These are phyloP conservation scores for Pantherophis vulpinus DNA, from an alignment of 2,797 vertebrate species.

Conservation along the genomic window DNA sequence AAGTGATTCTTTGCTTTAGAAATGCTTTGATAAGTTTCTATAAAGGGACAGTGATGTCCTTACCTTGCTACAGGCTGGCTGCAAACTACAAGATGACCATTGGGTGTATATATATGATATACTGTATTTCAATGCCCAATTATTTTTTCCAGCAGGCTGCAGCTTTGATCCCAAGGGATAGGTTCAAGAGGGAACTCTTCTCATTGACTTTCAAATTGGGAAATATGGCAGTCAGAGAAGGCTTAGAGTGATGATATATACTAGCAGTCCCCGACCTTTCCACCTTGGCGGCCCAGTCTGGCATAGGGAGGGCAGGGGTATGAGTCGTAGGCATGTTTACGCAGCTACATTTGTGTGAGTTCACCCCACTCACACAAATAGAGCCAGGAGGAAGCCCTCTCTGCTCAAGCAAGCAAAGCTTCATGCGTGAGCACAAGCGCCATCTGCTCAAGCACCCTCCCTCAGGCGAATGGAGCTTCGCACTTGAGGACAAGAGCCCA, in stretches of 20 bases:
- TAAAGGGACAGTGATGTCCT: not conserved
- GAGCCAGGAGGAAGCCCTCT: no score
- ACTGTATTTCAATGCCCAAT: not conserved
- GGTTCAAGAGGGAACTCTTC: not conserved
- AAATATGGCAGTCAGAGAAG: not conserved
- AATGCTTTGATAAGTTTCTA: not conserved
- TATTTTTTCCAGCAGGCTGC: not conserved
- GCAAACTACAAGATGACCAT: not conserved
- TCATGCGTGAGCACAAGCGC: no score
- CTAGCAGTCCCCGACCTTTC: no score
- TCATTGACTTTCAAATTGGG: not conserved
- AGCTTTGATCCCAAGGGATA: not conserved
- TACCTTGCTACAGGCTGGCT: not conserved
- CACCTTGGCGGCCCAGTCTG: no score
- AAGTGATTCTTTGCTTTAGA: not conserved
- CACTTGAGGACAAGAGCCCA: no score
- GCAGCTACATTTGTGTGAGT: no score
- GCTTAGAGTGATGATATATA: not conserved
- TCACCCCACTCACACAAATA: no score
- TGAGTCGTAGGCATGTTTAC: no score
- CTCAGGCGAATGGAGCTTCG: no score
- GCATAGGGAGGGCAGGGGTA: no score
- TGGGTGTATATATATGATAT: not conserved
- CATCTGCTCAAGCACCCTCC: no score
- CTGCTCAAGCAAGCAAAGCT: no score